A percentile compares a stretch with the other conserved stretches of the same genome.
Evolutionary conservation across 2,888 invertebrate species (phyloP).

Genomic region (Tenthredo amoena): DNA sequence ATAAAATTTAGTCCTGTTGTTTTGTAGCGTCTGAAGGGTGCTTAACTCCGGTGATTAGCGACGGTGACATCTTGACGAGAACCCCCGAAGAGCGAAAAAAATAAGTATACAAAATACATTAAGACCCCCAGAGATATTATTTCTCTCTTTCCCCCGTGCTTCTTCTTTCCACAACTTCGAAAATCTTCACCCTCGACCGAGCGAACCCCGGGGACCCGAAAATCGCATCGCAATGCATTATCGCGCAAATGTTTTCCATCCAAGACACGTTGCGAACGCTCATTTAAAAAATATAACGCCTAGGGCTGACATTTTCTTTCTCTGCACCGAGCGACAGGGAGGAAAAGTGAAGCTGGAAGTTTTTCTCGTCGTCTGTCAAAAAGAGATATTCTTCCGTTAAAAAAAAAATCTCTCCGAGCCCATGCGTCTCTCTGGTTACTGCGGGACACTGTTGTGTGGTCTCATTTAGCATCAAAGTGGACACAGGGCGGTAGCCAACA

Average conservation of each 20-base stretch:
- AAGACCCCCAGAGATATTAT: slow-evolving; percentile 33
- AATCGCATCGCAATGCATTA: slow-evolving; percentile 41
- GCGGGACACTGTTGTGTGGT: not conserved
- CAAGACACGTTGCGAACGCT: slow-evolving; percentile 14
- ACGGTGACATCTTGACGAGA: slow-evolving; percentile 75
- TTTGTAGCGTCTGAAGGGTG: slow-evolving; percentile 63
- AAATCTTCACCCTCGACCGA: not conserved
- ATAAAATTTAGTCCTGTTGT: slow-evolving; percentile 62
- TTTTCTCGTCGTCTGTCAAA: not conserved
- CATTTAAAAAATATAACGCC: slow-evolving; percentile 13
- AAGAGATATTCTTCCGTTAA: not conserved
- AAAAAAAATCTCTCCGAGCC: not conserved
- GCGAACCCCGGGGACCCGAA: not conserved
- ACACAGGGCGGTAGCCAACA: slow-evolving; percentile 28
- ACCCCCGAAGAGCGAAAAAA: slow-evolving; percentile 59
- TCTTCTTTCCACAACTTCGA: not conserved
- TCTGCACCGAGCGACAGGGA: not conserved
- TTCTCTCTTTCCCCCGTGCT: not conserved
- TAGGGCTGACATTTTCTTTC: not conserved
- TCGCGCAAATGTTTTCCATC: slow-evolving; percentile 35
- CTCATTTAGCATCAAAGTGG: slow-evolving; percentile 29
- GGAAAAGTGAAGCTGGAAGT: not conserved
- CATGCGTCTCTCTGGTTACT: not conserved
- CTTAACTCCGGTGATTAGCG: slow-evolving; percentile 72
- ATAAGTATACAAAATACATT: slow-evolving; percentile 24